phyloP scores from a whole-genome alignment of 2,113 vertebrate species.

The Crotophaga sulcirostris region DNA sequence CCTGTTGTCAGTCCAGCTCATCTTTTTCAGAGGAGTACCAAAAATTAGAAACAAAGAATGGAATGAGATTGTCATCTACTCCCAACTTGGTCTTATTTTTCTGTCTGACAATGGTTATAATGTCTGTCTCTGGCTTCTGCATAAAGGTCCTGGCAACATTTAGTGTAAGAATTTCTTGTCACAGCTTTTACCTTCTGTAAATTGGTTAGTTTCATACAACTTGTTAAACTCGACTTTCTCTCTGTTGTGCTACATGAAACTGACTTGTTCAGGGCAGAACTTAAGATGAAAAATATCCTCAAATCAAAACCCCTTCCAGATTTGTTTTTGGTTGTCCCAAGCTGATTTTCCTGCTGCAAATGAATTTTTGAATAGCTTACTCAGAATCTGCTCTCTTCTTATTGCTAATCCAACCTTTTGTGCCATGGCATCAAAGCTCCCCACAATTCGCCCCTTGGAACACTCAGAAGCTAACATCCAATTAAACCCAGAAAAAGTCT shows the following conservation, averaged over 20 bases:
- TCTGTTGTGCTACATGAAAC: background rate
- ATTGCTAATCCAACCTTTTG: conserved; percentile 7
- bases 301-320: conserved; percentile 6
- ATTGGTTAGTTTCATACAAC: background rate
- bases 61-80: background rate
- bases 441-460: conserved; percentile 28
- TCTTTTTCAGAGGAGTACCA: background rate
- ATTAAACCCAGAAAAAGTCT: conserved; percentile 46
- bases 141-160: background rate
- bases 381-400: background rate
- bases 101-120: background rate
- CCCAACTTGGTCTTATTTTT: background rate
- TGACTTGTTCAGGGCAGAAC: background rate
- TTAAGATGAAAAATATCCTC: conserved; percentile 10
- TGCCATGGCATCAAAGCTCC: conserved; percentile 27
- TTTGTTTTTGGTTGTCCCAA: conserved; percentile 1
- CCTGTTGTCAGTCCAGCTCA: background rate
- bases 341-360: background rate
- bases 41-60: background rate
- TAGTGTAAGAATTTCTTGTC: background rate
- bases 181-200: background rate
- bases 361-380: background rate
- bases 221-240: background rate
- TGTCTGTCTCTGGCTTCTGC: background rate
- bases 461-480: conserved; percentile 8